These are phyloP conservation scores for Chroicocephalus ridibundus DNA, from an alignment of 2,113 vertebrate species.

Conservation along the genomic window DNA sequence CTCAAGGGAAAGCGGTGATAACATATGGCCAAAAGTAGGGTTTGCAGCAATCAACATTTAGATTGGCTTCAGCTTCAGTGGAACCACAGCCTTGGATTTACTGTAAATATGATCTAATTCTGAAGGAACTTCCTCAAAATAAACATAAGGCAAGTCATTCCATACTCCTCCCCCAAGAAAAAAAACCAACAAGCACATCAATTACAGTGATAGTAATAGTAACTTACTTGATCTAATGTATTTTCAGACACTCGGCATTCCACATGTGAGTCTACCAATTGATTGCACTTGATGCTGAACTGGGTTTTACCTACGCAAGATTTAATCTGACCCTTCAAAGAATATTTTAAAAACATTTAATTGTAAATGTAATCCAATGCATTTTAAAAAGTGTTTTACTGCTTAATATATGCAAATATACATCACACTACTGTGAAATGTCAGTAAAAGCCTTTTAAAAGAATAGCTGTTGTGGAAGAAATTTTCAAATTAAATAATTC, in stretches of 20 bases:
- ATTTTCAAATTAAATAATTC: not conserved
- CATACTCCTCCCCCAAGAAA: constrained; percentile 41
- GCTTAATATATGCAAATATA: not conserved
- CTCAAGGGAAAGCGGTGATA: constrained; percentile 60
- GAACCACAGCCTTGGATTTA: constrained; percentile 66
- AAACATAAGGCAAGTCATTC: constrained; percentile 60
- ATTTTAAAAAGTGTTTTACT: not conserved
- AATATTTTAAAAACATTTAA: not conserved
- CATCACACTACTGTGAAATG: not conserved
- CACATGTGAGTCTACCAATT: not conserved
- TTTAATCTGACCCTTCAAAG: not conserved
- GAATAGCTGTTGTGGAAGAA: not conserved
- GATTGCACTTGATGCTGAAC: not conserved
- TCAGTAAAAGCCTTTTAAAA: not conserved
- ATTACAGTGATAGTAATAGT: constrained; percentile 19
- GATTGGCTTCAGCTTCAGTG: constrained; percentile 67
- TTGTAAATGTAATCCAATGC: not conserved
- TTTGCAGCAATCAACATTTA: constrained; percentile 68
- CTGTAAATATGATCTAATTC: constrained; percentile 65
- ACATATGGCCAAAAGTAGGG: constrained; percentile 69
- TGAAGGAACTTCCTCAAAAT: constrained; percentile 64
- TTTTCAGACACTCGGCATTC: not conserved
- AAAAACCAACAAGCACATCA: not conserved
- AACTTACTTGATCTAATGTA: not conserved
- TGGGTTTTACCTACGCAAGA: not conserved